phyloP scores from a whole-genome alignment of 2,888 invertebrate genomes.

The Melanophora roralis region DNA sequence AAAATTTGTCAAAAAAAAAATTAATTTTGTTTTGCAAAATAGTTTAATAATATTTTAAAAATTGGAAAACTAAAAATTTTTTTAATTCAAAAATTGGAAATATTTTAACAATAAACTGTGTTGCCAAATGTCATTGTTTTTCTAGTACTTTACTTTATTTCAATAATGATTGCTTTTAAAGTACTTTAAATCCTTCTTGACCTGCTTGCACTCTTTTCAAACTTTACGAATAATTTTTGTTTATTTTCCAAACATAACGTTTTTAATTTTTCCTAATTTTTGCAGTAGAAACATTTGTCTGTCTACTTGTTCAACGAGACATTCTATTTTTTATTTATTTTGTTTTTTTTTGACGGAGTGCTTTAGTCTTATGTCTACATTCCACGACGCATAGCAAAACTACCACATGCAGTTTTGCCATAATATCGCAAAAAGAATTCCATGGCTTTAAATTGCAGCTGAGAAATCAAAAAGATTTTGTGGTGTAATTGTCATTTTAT shows the following conservation, averaged over 20 bases:
- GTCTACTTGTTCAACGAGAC: not conserved
- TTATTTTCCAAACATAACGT: not conserved
- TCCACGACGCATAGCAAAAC: conserved; percentile 19
- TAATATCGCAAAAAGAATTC: conserved; percentile 9
- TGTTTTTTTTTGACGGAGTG: not conserved
- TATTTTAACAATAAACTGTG: too few species aligned
- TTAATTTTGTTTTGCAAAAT: too few species aligned
- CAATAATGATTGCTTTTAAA: too few species aligned
- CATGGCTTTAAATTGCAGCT: not conserved
- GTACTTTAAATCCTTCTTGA: too few species aligned
- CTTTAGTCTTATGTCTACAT: conserved; percentile 20
- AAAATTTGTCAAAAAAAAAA: too few species aligned
- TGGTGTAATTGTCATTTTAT: conserved; percentile 30
- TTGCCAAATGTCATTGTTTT: too few species aligned
- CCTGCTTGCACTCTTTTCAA: too few species aligned
- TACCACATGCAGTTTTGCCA: conserved; percentile 28
- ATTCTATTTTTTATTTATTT: not conserved
- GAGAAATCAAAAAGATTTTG: conserved; percentile 22
- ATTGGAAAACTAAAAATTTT: too few species aligned
- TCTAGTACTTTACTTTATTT: too few species aligned
- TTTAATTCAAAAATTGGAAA: too few species aligned
- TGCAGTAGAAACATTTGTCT: conserved; percentile 10
- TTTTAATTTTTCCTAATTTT: conserved; percentile 45
- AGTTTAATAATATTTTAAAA: too few species aligned
- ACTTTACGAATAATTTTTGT: not conserved